A percentile compares a stretch with the other conserved stretches of the same genome.
Evolutionary conservation across 2,888 invertebrate genomes (phyloP).

Genomic region (Megalurothrips usitatus): DNA sequence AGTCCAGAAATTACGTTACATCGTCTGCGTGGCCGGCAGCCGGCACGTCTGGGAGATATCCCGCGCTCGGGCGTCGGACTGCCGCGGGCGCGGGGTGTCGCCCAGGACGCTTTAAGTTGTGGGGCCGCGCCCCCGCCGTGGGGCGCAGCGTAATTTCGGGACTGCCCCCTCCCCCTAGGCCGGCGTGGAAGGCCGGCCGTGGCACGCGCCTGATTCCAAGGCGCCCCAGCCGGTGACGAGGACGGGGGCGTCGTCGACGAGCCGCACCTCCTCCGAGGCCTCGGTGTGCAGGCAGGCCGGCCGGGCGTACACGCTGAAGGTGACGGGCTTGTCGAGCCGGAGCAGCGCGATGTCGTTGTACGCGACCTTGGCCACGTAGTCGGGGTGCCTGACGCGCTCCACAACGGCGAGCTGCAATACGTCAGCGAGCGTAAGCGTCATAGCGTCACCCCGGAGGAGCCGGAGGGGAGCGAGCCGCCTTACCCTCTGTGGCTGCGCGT

Average conservation of each 20-base stretch:
- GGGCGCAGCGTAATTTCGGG: neutral
- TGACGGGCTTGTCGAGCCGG: neutral
- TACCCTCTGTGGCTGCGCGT: neutral
- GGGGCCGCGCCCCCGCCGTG: neutral
- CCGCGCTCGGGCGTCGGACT: too few relatives aligned
- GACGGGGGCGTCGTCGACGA: neutral
- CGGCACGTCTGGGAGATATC: too few relatives aligned
- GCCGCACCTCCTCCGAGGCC: neutral
- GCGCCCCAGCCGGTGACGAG: slow-evolving; percentile 13
- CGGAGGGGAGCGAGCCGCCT: too few relatives aligned
- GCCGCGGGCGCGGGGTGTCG: neutral
- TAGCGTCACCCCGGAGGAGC: too few relatives aligned
- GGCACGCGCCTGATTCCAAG: neutral
- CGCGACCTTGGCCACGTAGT: neutral
- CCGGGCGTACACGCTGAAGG: neutral
- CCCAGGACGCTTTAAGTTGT: too few relatives aligned
- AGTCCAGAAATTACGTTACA: too few relatives aligned
- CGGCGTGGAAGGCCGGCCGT: neutral
- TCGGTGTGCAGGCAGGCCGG: slow-evolving; percentile 7
- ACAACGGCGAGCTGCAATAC: neutral
- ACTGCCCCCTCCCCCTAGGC: neutral
- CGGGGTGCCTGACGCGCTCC: neutral
- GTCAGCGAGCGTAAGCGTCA: too few relatives aligned
- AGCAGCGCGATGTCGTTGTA: slow-evolving; percentile 19
- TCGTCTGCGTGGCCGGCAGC: too few relatives aligned